Percentiles rank a stretch among this genome's conserved stretches.
These are phyloP conservation scores for Chrysomallon squamiferum DNA, from an alignment of 1,140 invertebrate species.

Conservation along the genomic window DNA sequence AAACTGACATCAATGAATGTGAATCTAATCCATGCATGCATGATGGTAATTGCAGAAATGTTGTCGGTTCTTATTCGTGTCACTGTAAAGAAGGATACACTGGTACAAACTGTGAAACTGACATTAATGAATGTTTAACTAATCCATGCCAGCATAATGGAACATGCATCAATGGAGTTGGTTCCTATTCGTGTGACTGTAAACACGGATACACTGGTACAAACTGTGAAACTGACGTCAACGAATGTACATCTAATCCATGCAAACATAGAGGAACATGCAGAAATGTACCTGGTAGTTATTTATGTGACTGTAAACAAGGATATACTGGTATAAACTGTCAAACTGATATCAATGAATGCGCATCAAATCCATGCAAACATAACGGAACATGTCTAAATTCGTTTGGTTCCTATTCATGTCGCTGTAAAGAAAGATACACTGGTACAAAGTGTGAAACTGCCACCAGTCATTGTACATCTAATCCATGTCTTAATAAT, in stretches of 20 bases:
- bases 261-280: slow-evolving; percentile 58
- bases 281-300: slow-evolving; percentile 43
- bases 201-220: slow-evolving; percentile 77
- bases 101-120: slow-evolving; percentile 73
- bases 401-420: too few relatives aligned
- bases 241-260: slow-evolving; percentile 57
- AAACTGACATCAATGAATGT: slow-evolving; percentile 80
- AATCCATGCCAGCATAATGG: slow-evolving; percentile 90
- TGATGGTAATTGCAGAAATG: slow-evolving; percentile 65
- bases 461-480: too few relatives aligned
- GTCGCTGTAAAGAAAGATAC: too few relatives aligned
- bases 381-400: too few relatives aligned
- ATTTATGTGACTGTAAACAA: slow-evolving; percentile 70
- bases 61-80: slow-evolving; percentile 72
- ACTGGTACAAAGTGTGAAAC: too few relatives aligned
- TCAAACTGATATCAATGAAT: too few relatives aligned
- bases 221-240: slow-evolving; percentile 78
- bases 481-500: slow-evolving; percentile 79
- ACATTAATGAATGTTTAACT: slow-evolving; percentile 89
- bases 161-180: slow-evolving; percentile 76
- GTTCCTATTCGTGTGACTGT: slow-evolving; percentile 66
- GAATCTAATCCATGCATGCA: slow-evolving; percentile 83
- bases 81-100: slow-evolving; percentile 84
- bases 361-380: too few relatives aligned
- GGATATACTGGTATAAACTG: slow-evolving; percentile 67